Evolutionary conservation across 2,113 vertebrate species (phyloP).

Genomic region (Cichladusa arquata): DNA sequence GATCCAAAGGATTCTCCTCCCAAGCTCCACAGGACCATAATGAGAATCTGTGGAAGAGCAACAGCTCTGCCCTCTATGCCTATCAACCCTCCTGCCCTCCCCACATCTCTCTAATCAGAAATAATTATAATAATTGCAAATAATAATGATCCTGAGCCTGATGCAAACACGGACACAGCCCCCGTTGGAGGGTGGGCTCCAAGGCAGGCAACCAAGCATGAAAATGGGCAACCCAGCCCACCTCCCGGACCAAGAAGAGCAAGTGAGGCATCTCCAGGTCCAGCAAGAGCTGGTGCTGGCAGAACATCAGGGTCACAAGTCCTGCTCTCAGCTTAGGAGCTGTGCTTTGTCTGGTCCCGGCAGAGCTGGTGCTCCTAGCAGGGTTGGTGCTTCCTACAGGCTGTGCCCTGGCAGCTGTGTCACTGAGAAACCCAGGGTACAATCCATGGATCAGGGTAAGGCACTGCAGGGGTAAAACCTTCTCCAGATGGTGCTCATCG

Average conservation of each 20-base stretch:
- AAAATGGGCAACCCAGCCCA: neutral
- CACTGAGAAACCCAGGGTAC: fast-evolving
- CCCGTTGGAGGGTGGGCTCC: neutral
- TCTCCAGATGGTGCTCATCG: neutral
- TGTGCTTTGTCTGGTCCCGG: neutral
- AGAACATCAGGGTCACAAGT: fast-evolving
- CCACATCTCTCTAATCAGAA: neutral
- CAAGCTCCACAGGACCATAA: neutral
- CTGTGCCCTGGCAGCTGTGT: neutral
- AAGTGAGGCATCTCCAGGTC: neutral
- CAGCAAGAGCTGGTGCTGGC: neutral
- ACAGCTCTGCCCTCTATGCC: neutral
- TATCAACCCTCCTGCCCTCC: neutral
- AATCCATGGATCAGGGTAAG: neutral
- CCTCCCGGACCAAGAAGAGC: fast-evolving
- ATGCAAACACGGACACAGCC: neutral
- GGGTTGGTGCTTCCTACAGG: neutral
- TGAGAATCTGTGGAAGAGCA: neutral
- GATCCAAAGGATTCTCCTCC: neutral
- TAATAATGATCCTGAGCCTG: neutral
- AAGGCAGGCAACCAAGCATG: neutral
- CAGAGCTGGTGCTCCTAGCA: neutral
- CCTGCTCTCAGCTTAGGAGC: neutral
- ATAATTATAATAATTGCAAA: neutral
- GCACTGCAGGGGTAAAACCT: neutral